Evolutionary conservation across 2,888 invertebrate genomes (phyloP).

Genomic region (Lapara coniferarum): DNA sequence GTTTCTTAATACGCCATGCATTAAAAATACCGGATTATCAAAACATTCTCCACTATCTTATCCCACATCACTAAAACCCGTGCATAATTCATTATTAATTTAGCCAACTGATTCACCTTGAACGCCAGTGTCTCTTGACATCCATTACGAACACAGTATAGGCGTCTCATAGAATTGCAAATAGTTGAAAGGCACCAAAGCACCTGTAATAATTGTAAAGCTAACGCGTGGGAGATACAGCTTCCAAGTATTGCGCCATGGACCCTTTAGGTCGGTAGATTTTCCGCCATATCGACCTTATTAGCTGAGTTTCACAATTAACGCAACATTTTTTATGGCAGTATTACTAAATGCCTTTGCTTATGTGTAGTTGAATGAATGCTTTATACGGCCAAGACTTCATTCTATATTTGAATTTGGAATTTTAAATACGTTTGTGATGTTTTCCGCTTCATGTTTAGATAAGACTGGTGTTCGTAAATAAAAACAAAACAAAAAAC

Average conservation of each 20-base stretch:
- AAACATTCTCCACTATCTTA: no score
- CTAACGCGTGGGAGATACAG: conserved; percentile 37
- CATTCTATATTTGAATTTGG: not conserved
- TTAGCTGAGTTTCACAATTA: conserved; percentile 16
- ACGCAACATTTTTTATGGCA: not conserved
- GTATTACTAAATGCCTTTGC: not conserved
- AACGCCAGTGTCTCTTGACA: not conserved
- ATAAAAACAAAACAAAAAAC: no score
- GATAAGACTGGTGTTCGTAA: no score
- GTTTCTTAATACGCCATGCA: no score
- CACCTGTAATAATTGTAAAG: conserved; percentile 36
- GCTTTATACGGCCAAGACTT: not conserved
- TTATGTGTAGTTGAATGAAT: not conserved
- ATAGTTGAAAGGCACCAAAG: conserved; percentile 38
- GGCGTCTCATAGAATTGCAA: conserved; percentile 40
- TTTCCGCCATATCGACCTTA: not conserved
- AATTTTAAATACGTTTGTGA: not conserved
- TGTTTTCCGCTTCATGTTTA: no score
- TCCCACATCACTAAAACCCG: not conserved
- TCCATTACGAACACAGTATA: conserved; percentile 24
- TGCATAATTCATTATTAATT: conserved; percentile 1
- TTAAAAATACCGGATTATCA: no score
- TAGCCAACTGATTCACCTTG: conserved; percentile 3
- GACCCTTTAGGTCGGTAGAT: conserved; percentile 22
- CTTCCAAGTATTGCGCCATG: conserved; percentile 27